Base-by-base conservation (phyloP, 2,113 vertebrate species). In the Suricata suricatta region DNA sequence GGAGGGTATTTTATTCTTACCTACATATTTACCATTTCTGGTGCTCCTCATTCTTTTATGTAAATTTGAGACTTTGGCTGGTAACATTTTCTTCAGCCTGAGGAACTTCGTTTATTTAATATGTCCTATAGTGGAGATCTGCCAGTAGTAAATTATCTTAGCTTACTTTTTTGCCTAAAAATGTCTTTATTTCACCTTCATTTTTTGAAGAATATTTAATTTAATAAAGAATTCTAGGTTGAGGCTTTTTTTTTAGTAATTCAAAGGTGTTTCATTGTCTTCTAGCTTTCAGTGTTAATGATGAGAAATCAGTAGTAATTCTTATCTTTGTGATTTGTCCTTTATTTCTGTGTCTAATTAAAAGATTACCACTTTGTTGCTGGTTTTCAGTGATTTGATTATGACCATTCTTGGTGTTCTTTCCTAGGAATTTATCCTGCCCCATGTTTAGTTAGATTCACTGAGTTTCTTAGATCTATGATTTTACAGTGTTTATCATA, bases 221-320 rank as follows among this genome's bases (percentile, higher is more conserved):
- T 41, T 35, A 88, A 81, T 31, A 90, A 4, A 93, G 44, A 97
- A 84, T 57, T 93, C 29, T 80, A 77, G 50, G 14, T 52, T 76
- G 47, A 52, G 19, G 1, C 15, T 35, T 96, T 44, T 91, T 52
- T 72, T 86, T 90, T 33, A 52, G 47, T n/a, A 95, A 85, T 84
- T 76, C 68, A 44, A 92, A 88, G 63, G n/a, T 69, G 60, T 35
- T 54, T 57, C 72, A n/a, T 7, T 77, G 16, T 79, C 74, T 96
- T 90, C 57, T 15, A 44, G 35, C 14, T 93, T 87, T 4, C 15
- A 57, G 71, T 52, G 35, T 81, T 97, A 89, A 41, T 50, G 44
- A 80, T 82, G 27, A 91, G 47, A 95, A 94, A 68, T 79, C 54
- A 84, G 76, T 38, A 27, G 41, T 44, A 88, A 47, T 84, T 95